Conservation (phyloP, 2,797 vertebrate genomes). For the Poeciliopsis paucimaculata region DNA sequence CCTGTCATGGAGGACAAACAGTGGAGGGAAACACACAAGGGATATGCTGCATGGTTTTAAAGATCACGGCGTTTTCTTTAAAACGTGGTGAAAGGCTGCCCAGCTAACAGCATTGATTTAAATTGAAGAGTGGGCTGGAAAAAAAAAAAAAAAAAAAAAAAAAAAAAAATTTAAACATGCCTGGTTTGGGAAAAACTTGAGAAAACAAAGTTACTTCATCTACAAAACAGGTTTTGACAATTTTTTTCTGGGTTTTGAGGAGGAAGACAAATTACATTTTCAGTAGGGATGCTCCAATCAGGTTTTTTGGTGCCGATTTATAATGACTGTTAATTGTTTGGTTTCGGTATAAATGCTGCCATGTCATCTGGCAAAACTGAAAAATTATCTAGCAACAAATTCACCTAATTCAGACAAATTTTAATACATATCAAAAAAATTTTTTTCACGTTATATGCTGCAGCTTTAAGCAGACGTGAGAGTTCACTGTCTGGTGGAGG, state of each 20-base stretch:
- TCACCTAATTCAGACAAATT: too few species aligned
- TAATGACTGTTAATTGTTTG: too few species aligned
- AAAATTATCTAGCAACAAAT: too few species aligned
- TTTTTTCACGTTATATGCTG: too few species aligned
- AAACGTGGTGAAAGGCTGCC: constrained; percentile 65
- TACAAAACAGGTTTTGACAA: neutral
- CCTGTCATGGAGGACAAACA: constrained; percentile 48
- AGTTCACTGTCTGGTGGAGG: too few species aligned
- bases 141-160: too few species aligned
- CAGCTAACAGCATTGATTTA: constrained; percentile 65
- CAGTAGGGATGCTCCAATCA: neutral
- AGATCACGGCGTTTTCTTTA: neutral
- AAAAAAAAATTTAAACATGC: constrained; percentile 40
- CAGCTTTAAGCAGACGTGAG: too few species aligned
- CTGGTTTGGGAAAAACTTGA: constrained; percentile 7
- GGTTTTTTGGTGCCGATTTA: too few species aligned
- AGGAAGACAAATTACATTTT: neutral
- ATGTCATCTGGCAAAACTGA: too few species aligned
- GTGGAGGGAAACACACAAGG: constrained; percentile 2
- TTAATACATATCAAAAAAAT: too few species aligned
- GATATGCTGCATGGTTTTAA: neutral
- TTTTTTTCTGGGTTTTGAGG: neutral
- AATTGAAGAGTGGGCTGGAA: constrained; percentile 74
- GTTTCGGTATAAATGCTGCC: too few species aligned
- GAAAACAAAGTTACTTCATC: constrained; percentile 21